These are phyloP conservation scores for Andrena praecox DNA, from an alignment of 2,888 invertebrate species.

Conservation along the genomic window DNA sequence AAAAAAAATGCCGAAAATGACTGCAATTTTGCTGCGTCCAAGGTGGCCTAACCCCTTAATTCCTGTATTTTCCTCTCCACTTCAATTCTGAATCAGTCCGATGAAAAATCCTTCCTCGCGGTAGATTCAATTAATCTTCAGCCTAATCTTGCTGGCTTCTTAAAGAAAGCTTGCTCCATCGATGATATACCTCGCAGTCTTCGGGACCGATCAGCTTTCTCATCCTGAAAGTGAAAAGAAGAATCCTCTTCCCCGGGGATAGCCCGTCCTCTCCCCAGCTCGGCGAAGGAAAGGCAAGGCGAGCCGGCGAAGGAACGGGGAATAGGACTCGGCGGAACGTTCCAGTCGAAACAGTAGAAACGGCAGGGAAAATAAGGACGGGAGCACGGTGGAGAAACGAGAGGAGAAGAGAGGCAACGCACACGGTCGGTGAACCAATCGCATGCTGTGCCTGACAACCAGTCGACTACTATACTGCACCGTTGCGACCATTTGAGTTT, in stretches of 20 bases:
- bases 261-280: not conserved
- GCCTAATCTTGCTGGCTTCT: too few relatives aligned
- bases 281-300: conserved; percentile 22
- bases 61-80: too few relatives aligned
- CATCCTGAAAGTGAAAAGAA: not conserved
- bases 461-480: conserved; percentile 78
- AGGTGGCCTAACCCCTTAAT: too few relatives aligned
- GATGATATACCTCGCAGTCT: too few relatives aligned
- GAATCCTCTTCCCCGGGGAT: not conserved
- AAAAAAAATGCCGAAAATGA: too few relatives aligned
- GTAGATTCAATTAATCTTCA: too few relatives aligned
- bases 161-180: too few relatives aligned
- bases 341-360: conserved; percentile 60
- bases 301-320: conserved; percentile 24
- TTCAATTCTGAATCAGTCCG: too few relatives aligned
- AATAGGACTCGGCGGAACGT: conserved; percentile 30
- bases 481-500: conserved; percentile 81
- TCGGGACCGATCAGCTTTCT: not conserved
- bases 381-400: conserved; percentile 55
- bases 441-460: conserved; percentile 81
- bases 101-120: too few relatives aligned
- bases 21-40: too few relatives aligned
- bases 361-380: conserved; percentile 62
- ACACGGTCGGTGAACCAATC: conserved; percentile 78
- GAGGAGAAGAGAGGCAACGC: conserved; percentile 67